phyloP scores from a whole-genome alignment of 2,797 vertebrate genomes.

The Melanotaenia trifasciata region DNA sequence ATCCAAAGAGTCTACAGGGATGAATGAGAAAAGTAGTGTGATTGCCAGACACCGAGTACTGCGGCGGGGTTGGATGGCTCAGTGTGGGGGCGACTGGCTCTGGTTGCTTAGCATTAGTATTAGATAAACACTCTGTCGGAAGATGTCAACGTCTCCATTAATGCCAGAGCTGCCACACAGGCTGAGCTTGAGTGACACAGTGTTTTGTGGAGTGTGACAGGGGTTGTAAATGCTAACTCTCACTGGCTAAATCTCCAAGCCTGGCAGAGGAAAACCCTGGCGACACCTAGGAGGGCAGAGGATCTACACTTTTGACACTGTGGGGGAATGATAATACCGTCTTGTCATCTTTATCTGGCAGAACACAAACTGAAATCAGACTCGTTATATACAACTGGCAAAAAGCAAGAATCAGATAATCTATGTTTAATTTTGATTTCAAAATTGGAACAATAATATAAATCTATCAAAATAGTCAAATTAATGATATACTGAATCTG shows the following conservation, averaged over 20 bases:
- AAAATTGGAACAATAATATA: constrained; percentile 4
- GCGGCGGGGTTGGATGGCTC: constrained; percentile 68
- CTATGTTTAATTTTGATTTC: constrained; percentile 11
- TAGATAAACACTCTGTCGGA: constrained; percentile 84
- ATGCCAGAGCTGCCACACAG: constrained; percentile 81
- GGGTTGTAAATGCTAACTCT: constrained; percentile 82
- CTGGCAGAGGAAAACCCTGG: constrained; percentile 64
- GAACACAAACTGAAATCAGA: constrained; percentile 8
- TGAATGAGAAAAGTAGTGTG: constrained; percentile 65
- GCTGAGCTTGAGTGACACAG: constrained; percentile 80
- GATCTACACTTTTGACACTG: constrained; percentile 63
- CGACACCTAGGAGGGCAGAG: constrained; percentile 71
- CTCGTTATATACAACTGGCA: constrained; percentile 4
- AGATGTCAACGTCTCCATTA: constrained; percentile 84
- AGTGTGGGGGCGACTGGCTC: constrained; percentile 68
- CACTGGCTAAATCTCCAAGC: constrained; percentile 72
- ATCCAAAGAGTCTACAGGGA: constrained; percentile 68
- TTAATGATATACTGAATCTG: constrained; percentile 20
- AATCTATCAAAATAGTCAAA: constrained; percentile 8
- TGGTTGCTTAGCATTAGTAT: constrained; percentile 80
- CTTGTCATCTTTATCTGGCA: constrained; percentile 36
- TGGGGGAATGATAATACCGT: constrained; percentile 59
- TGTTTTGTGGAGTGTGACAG: constrained; percentile 83
- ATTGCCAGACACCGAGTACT: constrained; percentile 70
- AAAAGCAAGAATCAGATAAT: constrained; percentile 5